These are phyloP conservation scores for Aleadryas rufinucha DNA, from an alignment of 2,113 vertebrate genomes.

Conservation along the genomic window DNA sequence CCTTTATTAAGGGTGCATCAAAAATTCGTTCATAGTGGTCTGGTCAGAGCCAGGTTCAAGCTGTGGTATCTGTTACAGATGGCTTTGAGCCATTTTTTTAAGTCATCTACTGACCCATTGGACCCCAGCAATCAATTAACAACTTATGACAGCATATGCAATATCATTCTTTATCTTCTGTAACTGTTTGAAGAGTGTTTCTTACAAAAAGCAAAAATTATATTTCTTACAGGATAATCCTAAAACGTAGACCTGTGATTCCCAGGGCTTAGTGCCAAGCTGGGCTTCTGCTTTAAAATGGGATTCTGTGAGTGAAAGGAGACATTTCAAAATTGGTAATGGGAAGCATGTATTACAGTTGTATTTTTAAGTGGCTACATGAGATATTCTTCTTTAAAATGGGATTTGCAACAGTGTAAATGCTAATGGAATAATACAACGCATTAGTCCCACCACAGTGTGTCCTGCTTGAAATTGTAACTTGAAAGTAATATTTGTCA, in stretches of 20 bases:
- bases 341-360: not conserved
- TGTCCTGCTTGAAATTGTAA: not conserved
- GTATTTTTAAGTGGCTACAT: not conserved
- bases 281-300: not conserved
- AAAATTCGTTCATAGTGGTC: not conserved
- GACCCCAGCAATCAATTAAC: not conserved
- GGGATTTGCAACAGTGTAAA: not conserved
- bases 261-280: not conserved
- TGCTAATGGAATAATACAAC: not conserved
- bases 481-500: not conserved
- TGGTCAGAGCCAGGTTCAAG: not conserved
- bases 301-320: not conserved
- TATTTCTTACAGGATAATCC: not conserved
- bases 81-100: not conserved
- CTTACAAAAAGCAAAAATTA: not conserved
- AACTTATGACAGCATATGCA: not conserved
- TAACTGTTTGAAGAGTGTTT: not conserved
- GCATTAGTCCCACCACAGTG: rapidly evolving
- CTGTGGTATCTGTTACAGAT: not conserved
- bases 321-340: not conserved
- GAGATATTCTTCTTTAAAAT: not conserved
- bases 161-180: not conserved
- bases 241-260: not conserved
- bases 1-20: not conserved
- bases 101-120: not conserved